These are phyloP conservation scores for Axinella damicornis DNA, from an alignment of 37 sponge, comb jelly and placozoan genomes.

Conservation along the genomic window DNA sequence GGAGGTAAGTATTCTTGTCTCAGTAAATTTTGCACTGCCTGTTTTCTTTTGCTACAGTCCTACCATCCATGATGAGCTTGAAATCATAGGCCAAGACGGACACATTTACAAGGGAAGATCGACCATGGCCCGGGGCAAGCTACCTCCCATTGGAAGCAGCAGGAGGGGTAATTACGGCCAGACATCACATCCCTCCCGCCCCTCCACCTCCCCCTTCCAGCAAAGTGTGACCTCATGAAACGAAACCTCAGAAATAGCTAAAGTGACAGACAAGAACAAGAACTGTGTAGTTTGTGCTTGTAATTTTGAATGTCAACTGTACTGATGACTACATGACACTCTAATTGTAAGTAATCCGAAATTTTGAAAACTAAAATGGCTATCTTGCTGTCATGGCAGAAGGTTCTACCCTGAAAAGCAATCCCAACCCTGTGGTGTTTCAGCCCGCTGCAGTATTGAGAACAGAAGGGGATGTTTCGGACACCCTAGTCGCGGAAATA, in stretches of 20 bases:
- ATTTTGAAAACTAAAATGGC: no score
- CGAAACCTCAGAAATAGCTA: background rate
- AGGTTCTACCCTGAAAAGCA: background rate
- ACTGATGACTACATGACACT: no score
- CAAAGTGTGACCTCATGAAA: background rate
- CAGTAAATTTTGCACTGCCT: no score
- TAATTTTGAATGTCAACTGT: no score
- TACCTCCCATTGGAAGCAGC: slow-evolving; percentile 15
- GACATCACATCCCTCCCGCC: background rate
- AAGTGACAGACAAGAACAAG: no score
- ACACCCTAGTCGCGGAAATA: slow-evolving; percentile 34
- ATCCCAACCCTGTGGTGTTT: slow-evolving; percentile 47
- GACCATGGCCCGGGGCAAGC: background rate
- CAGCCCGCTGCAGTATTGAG: background rate
- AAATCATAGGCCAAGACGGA: slow-evolving; percentile 93
- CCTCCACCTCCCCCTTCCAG: slow-evolving; percentile 17
- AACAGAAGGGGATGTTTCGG: background rate
- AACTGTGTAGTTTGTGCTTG: no score
- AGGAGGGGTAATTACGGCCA: background rate
- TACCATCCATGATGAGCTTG: slow-evolving; percentile 72
- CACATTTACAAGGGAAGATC: slow-evolving; percentile 93
- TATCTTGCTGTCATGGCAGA: no score
- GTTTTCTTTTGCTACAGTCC: slow-evolving; percentile 30
- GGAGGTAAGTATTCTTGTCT: background rate
- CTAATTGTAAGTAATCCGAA: no score